Conservation (phyloP, 2,888 invertebrate species). For the Troides oblongomaculatus region DNA sequence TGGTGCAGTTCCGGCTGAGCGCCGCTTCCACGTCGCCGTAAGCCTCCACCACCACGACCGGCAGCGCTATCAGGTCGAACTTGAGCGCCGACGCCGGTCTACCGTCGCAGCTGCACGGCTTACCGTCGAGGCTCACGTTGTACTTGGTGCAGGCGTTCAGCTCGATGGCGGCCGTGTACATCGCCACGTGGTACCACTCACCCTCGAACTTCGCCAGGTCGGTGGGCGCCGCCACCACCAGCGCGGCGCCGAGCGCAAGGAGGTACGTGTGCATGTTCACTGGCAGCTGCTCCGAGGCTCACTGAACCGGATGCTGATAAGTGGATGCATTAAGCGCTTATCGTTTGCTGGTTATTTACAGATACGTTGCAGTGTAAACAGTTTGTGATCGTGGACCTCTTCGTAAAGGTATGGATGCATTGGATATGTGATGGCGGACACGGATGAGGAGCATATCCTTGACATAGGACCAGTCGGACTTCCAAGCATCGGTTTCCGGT, state of each 20-base stretch:
- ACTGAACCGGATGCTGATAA: not conserved
- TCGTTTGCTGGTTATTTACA: no score
- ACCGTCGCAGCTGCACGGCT: constrained; percentile 21
- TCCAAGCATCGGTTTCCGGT: no score
- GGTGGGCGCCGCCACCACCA: not conserved
- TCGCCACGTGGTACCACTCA: constrained; percentile 21
- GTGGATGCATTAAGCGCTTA: not conserved
- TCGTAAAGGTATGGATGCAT: no score
- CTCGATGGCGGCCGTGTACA: constrained; percentile 21
- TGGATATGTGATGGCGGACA: no score
- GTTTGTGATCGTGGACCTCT: no score
- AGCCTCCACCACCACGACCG: constrained; percentile 17
- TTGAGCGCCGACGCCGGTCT: constrained; percentile 13
- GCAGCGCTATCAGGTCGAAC: constrained; percentile 17
- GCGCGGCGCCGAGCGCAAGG: not conserved
- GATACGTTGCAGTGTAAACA: no score
- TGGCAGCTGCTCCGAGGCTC: no score
- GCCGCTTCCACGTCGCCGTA: constrained; percentile 16
- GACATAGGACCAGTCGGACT: no score
- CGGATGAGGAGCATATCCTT: no score
- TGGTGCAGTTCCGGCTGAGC: constrained; percentile 14
- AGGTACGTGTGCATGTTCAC: not conserved
- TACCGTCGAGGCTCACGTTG: constrained; percentile 19
- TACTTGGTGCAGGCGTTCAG: constrained; percentile 9
- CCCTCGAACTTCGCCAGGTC: constrained; percentile 20